These are phyloP conservation scores for Alethe castanea DNA, from an alignment of 2,113 vertebrate species.

Conservation along the genomic window DNA sequence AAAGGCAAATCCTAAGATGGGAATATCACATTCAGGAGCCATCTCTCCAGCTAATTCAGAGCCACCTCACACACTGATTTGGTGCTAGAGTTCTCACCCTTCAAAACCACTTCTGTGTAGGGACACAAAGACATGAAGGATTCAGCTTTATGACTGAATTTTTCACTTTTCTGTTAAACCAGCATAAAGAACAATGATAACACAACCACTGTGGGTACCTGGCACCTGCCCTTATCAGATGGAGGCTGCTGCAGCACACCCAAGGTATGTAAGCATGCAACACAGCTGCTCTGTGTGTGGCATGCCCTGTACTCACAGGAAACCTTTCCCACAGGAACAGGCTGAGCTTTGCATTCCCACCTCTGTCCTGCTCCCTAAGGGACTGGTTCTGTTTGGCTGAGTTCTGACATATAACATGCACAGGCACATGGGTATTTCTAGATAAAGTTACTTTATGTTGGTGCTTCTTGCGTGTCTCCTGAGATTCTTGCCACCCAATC, in stretches of 20 bases:
- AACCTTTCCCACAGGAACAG: constrained; percentile 26
- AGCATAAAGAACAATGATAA: not conserved
- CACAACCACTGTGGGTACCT: not conserved
- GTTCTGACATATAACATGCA: not conserved
- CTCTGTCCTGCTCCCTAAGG: not conserved
- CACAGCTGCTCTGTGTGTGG: not conserved
- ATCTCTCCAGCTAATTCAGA: not conserved
- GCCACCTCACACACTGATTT: fast-evolving
- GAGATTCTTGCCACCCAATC: not conserved
- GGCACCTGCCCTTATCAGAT: not conserved
- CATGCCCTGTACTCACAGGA: not conserved
- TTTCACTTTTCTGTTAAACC: not conserved
- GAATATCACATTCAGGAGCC: not conserved
- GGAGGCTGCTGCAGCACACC: not conserved
- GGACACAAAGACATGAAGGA: not conserved
- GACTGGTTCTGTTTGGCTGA: no score
- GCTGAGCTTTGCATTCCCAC: not conserved
- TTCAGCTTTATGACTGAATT: not conserved
- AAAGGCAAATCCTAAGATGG: not conserved
- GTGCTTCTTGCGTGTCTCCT: fast-evolving
- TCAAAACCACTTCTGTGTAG: not conserved
- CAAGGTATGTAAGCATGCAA: fast-evolving
- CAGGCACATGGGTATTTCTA: not conserved
- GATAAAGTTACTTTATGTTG: not conserved
- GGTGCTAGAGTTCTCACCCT: not conserved